These are phyloP conservation scores for Colaptes auratus DNA, from an alignment of 2,113 vertebrate species.

Conservation along the genomic window DNA sequence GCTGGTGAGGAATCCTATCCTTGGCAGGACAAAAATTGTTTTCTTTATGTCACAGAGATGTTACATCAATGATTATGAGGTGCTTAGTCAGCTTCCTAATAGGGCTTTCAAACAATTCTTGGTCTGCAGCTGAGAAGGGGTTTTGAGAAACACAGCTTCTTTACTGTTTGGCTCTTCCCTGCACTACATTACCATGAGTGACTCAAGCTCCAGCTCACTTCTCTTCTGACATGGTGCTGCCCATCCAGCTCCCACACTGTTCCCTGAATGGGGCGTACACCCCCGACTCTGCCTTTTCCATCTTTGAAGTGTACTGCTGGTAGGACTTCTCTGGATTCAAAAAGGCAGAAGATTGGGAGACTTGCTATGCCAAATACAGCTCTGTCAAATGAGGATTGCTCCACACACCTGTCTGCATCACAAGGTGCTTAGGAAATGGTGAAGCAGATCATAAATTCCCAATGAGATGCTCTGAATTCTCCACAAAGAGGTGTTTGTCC, in stretches of 20 bases:
- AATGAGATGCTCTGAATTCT: slow-evolving; percentile 1
- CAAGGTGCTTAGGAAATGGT: not conserved
- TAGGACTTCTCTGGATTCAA: not conserved
- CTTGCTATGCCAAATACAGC: not conserved
- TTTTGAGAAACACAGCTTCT: not conserved
- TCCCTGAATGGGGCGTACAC: not conserved
- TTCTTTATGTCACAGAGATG: not conserved
- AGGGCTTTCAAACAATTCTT: not conserved
- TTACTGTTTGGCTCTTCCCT: not conserved
- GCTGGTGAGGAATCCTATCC: not conserved
- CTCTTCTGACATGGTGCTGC: fast-evolving
- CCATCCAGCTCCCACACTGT: not conserved
- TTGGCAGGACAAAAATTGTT: not conserved
- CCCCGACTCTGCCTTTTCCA: not conserved
- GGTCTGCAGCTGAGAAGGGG: not conserved
- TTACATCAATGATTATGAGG: not conserved
- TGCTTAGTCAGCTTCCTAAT: not conserved
- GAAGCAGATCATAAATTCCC: not conserved
- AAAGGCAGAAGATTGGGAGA: not conserved
- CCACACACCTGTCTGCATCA: not conserved
- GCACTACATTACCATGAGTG: fast-evolving
- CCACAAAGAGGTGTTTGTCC: not conserved
- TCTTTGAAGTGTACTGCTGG: not conserved
- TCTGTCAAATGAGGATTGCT: not conserved
- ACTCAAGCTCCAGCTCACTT: not conserved